Conservation (phyloP, 1,140 invertebrate species). For the Pseudomyrmex concolor region DNA sequence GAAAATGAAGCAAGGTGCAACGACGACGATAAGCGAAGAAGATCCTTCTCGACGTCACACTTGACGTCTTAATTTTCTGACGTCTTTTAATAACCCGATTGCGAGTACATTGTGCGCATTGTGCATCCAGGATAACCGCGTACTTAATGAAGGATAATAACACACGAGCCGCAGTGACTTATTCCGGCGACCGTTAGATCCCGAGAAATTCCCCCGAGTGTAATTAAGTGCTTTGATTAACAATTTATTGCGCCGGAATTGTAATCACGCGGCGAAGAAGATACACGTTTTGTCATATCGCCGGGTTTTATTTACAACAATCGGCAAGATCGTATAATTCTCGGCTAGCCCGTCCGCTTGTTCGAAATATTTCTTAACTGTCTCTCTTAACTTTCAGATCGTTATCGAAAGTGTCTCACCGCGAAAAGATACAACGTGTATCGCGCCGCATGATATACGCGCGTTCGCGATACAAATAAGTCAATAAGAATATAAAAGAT, state of each 20-base stretch:
- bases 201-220: constrained; percentile 70
- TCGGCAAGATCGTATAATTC: constrained; percentile 22
- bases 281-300: constrained; percentile 50
- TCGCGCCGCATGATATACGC: neutral
- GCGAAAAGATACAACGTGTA: neutral
- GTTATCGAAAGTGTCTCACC: constrained; percentile 16
- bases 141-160: constrained; percentile 42
- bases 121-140: constrained; percentile 13
- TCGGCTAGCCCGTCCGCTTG: constrained; percentile 11
- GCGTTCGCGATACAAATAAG: neutral
- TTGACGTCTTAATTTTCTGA: constrained; percentile 40
- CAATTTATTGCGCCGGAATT: constrained; percentile 71
- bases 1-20: neutral
- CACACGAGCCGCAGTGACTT: constrained; percentile 3
- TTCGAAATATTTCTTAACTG: constrained; percentile 26
- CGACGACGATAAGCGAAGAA: constrained; percentile 3
- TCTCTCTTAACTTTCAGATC: constrained; percentile 49
- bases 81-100: constrained; percentile 51
- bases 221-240: constrained; percentile 74
- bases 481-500: neutral
- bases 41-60: neutral
- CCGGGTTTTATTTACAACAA: constrained; percentile 38
- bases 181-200: constrained; percentile 47
- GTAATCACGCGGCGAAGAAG: constrained; percentile 30
- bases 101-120: constrained; percentile 26